phyloP scores from a whole-genome alignment of 2,888 invertebrate genomes.

The Nesidiocoris tenuis region DNA sequence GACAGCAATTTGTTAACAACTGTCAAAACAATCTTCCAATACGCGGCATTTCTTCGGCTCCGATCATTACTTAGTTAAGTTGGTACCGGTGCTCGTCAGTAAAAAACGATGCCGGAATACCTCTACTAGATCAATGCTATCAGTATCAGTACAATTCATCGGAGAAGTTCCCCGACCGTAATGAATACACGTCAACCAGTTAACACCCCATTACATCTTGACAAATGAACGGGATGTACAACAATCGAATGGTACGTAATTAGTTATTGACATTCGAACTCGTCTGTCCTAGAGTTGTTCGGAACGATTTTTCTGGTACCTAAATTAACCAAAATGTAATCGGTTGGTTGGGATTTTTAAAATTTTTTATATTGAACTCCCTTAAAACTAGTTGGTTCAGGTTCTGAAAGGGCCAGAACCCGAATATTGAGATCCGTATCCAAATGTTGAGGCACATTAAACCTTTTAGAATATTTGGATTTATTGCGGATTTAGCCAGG shows the following conservation, averaged over 20 bases:
- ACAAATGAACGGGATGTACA: background rate
- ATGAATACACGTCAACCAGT: background rate
- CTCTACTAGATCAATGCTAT: background rate
- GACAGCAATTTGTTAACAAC: background rate
- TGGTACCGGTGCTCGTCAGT: background rate
- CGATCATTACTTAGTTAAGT: background rate
- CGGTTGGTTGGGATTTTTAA: too few relatives aligned
- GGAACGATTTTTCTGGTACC: too few relatives aligned
- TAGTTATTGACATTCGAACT: background rate
- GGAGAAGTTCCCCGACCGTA: background rate
- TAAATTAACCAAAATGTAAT: too few relatives aligned
- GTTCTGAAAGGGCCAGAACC: too few relatives aligned
- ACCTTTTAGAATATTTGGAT: too few relatives aligned
- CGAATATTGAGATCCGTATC: too few relatives aligned
- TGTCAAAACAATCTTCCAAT: background rate
- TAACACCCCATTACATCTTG: background rate
- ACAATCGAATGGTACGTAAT: background rate
- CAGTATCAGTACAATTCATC: background rate
- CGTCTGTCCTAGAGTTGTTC: too few relatives aligned
- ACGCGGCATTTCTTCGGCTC: background rate
- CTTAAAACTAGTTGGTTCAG: too few relatives aligned
- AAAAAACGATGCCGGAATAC: too few relatives aligned
- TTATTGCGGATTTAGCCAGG: too few relatives aligned
- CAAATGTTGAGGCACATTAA: too few relatives aligned
- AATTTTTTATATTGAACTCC: too few relatives aligned